Evolutionary conservation across 2,113 vertebrate species (phyloP), one percentile per base, ranked within the genome.

Genomic region (Electrona antarctica): DNA sequence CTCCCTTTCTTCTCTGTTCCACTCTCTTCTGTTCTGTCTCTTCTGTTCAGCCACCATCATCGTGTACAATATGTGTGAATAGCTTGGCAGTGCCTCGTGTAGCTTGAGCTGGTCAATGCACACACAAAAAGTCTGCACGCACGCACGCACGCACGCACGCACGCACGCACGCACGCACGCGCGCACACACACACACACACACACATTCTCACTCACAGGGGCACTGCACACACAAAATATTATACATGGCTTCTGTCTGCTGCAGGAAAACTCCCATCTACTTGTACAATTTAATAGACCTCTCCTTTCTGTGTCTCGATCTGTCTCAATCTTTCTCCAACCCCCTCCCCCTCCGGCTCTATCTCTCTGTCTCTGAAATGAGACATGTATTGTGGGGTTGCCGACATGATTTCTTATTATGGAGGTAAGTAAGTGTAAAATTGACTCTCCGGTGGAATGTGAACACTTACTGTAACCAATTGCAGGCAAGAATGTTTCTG

Each of bases 351-450:
- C 28, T 66, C 29, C 7, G 74, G 68, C 55, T 55, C 52, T 61
- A 52, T 65, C 48, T 45, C 45, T 60, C 71, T 57, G 14, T 58
- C 46, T 57, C 11, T 67, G 8, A 64, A 74, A 80, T 64, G 41
- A 71, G 74, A 77, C 52, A 49, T 77, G 77, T 77, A 85, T 77
- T 76, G 80, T 82, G 56, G 7, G 58, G 14, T 79, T 85, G 85
- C 86, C 85, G 82, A 84, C 86, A 87, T 83, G 80, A 83, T 78
- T 88, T 85, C 80, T 79, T 81, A 90, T 87, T 87, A 88, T 71
- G 64, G 72, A 63, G 54, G 71, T 85, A 88, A 90, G 82, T 85
- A 81, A 86, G 86, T 87, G 85, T 86, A 89, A 87, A 89, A 90
- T 89, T 87, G 87, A 88, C 86, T 90, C 87, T 77, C 8, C 66